These are phyloP conservation scores for Ceyx melanurus DNA, from an alignment of 2,113 vertebrate genomes.

Conservation along the genomic window DNA sequence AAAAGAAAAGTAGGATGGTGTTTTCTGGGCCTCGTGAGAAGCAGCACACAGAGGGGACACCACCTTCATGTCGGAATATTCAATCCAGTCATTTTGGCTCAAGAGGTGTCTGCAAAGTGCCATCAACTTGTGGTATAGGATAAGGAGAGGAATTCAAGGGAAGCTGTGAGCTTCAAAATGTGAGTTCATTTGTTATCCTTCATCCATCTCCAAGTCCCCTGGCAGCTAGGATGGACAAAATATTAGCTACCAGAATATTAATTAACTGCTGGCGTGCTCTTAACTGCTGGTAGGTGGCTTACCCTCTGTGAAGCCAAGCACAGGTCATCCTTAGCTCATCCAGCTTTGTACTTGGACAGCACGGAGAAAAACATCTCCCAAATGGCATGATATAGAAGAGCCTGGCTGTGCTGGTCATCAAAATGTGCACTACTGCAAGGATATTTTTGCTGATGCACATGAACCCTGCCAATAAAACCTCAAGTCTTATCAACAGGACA, in stretches of 20 bases:
- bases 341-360: background rate
- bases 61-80: background rate
- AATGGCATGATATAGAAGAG: rapidly evolving
- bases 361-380: background rate
- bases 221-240: background rate
- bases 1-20: conserved; percentile 76
- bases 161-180: background rate
- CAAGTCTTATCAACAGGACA: background rate
- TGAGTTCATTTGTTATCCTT: background rate
- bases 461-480: background rate
- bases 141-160: background rate
- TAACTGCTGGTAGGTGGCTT: background rate
- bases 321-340: background rate
- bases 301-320: background rate
- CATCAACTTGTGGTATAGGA: background rate
- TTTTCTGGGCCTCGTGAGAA: conserved; percentile 58
- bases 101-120: background rate
- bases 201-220: background rate
- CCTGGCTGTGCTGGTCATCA: background rate
- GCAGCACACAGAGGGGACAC: background rate
- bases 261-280: background rate
- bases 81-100: background rate
- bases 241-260: background rate
- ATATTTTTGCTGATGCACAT: background rate
- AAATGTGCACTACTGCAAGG: background rate